Evolutionary conservation across 2,113 vertebrate species (phyloP).

Genomic region (Melozone crissalis): DNA sequence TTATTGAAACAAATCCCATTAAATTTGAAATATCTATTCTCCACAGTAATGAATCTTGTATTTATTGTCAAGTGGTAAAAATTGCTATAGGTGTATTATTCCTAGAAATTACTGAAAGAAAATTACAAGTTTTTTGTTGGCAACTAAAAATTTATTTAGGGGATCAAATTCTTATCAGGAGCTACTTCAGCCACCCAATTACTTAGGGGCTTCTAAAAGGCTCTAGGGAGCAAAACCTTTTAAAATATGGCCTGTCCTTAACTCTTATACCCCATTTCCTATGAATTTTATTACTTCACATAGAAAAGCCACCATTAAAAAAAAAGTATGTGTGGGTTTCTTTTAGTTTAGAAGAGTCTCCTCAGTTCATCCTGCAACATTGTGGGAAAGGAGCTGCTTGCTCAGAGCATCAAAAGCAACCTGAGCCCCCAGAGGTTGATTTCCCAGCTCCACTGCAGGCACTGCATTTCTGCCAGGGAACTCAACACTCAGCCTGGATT

Average conservation of each 20-base stretch:
- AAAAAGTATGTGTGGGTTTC: neutral
- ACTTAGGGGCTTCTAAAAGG: neutral
- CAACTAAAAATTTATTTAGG: neutral
- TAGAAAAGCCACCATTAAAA: neutral
- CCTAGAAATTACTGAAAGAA: neutral
- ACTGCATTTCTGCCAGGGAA: neutral
- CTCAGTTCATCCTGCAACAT: neutral
- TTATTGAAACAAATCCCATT: neutral
- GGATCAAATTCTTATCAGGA: neutral
- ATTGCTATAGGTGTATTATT: neutral
- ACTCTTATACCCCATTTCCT: neutral
- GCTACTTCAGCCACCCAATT: neutral
- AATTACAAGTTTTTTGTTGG: neutral
- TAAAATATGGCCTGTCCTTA: neutral
- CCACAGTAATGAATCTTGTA: neutral
- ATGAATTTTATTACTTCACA: neutral
- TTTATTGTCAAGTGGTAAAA: neutral
- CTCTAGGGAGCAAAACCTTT: neutral
- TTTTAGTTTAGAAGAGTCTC: neutral
- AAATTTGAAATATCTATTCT: neutral
- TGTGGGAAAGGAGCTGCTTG: neutral
- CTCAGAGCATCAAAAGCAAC: neutral
- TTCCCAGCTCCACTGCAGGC: neutral
- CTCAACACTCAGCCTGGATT: neutral
- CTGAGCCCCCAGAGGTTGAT: neutral